phyloP scores from a whole-genome alignment of 2,888 invertebrate genomes.

The Orgyia antiqua region DNA sequence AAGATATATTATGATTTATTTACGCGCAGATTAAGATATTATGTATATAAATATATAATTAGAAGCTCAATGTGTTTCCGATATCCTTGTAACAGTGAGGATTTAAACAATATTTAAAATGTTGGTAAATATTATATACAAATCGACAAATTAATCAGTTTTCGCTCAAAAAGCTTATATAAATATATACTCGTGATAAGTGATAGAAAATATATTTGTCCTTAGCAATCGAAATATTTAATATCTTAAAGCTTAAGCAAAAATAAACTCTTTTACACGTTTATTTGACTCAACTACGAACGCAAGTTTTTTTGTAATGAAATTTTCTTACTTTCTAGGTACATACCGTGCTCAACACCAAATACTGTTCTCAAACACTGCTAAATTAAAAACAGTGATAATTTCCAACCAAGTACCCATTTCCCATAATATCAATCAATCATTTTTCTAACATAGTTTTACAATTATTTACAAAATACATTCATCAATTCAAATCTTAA shows the following conservation, averaged over 20 bases:
- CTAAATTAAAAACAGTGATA: too few relatives aligned
- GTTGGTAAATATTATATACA: constrained; percentile 16
- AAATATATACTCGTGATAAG: constrained; percentile 53
- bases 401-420: too few relatives aligned
- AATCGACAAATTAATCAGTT: constrained; percentile 25
- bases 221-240: constrained; percentile 63
- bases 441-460: too few relatives aligned
- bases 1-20: constrained; percentile 10
- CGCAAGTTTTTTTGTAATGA: constrained; percentile 31
- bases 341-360: constrained; percentile 68
- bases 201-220: constrained; percentile 71
- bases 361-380: constrained; percentile 35
- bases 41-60: constrained; percentile 51
- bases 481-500: constrained; percentile 25
- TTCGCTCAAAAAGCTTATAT: constrained; percentile 51
- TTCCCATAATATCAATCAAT: too few relatives aligned
- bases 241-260: constrained; percentile 74
- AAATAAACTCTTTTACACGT: constrained; percentile 68
- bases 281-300: constrained; percentile 37
- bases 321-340: constrained; percentile 44
- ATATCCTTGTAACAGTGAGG: constrained; percentile 64
- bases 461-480: constrained; percentile 54
- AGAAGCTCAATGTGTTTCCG: constrained; percentile 70
- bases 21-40: constrained; percentile 32
- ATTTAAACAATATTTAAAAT: constrained; percentile 13